Evolutionary conservation across 2,113 vertebrate genomes (phyloP), one percentile per base, ranked within the genome.

Genomic region (Amphiprion percula): DNA sequence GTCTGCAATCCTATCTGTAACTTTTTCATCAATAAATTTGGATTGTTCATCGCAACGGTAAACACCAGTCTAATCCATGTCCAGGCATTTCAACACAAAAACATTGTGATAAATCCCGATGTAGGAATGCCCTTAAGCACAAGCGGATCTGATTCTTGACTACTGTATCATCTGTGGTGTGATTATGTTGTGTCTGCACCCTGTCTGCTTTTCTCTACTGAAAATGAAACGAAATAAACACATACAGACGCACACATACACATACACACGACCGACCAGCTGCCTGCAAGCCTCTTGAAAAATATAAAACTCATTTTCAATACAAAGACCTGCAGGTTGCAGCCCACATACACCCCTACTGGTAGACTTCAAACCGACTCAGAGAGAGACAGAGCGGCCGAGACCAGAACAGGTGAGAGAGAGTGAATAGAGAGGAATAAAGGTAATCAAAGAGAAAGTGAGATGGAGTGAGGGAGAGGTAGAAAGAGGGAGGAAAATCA

Each of bases 311-410:
- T 83, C 47, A 68, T 67, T 84, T 81, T 85, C 33, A 78, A 79
- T 80, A 79, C 81, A 85, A 78, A 92, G 83, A 65, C 52, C 74
- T 73, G 76, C 69, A 77, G 80, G 79, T 62, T 83, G 61, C 76
- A 71, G 63, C 87, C 83, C 90, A 88, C 90, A 74, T 54, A 50
- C 71, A 60, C 81, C 77, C 88, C 89, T 71, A 82, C 84, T 76
- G 86, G 72, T 70, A 70, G 67, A 92, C 87, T 92, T 92, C 86
- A 90, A 85, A 87, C 73, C 59, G 11, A 59, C 39, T 74, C 77
- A 37, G 64, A 65, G 79, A 56, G 73, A 68, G 49, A 81, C 50
- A 49, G 61, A 63, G 73, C 68, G 74, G 63, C 56, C 55, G 39
- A 50, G 61, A 67, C 54, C 61, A 70, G 41, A 70, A 85, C 44